These are phyloP conservation scores for Nothura maculosa DNA, from an alignment of 2,797 vertebrate species.

Conservation along the genomic window DNA sequence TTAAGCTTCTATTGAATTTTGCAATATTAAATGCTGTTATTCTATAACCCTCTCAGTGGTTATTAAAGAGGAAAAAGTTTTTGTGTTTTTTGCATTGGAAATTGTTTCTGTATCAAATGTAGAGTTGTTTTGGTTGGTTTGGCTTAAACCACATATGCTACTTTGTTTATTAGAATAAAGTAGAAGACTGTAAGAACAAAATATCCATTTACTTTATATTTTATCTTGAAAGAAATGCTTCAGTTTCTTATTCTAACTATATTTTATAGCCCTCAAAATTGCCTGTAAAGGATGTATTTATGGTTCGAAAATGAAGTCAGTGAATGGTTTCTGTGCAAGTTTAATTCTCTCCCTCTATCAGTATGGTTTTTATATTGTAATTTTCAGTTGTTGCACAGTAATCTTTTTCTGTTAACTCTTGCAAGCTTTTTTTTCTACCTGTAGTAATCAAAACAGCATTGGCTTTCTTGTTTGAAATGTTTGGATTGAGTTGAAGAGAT, in stretches of 20 bases:
- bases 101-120: neutral
- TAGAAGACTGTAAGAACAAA: neutral
- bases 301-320: neutral
- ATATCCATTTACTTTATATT: neutral
- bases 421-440: neutral
- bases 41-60: neutral
- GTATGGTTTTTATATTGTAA: neutral
- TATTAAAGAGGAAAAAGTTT: neutral
- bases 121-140: neutral
- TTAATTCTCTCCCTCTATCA: neutral
- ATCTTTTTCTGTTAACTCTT: neutral
- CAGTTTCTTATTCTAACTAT: neutral
- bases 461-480: neutral
- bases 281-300: neutral
- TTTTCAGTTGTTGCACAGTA: neutral
- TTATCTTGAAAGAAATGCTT: neutral
- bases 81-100: neutral
- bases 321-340: neutral
- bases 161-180: neutral
- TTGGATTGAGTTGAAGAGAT: neutral
- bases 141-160: neutral
- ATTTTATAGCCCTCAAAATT: neutral
- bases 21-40: neutral
- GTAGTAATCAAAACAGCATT: neutral
- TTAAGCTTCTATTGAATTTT: neutral